phyloP scores from a whole-genome alignment of 2,797 vertebrate species.

The Gobionotothen gibberifrons region DNA sequence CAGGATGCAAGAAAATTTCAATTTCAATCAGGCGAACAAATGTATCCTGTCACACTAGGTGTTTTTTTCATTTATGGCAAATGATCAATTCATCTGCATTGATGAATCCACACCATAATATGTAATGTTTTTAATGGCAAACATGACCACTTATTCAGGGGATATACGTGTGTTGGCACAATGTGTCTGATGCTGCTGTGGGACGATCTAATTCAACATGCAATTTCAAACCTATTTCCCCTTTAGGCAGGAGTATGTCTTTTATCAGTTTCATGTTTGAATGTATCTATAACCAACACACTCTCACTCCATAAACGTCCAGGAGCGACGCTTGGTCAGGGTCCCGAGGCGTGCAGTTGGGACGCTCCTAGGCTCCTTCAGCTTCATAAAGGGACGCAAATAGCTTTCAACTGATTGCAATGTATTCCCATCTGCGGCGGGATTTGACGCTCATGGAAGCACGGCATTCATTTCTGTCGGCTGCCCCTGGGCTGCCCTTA shows the following conservation, averaged over 20 bases:
- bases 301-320: too few species aligned
- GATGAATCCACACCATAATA: conserved; percentile 30
- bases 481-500: too few species aligned
- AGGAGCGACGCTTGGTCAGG: too few species aligned
- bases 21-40: conserved; percentile 51
- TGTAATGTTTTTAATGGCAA: conserved; percentile 29
- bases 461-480: too few species aligned
- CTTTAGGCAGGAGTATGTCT: conserved; percentile 6
- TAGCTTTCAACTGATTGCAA: too few species aligned
- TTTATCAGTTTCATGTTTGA: conserved; percentile 17
- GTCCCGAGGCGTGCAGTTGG: too few species aligned
- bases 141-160: conserved; percentile 1
- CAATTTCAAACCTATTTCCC: conserved; percentile 6
- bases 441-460: too few species aligned
- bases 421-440: too few species aligned
- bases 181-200: not conserved
- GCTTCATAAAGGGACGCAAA: too few species aligned
- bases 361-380: too few species aligned
- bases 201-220: conserved; percentile 20
- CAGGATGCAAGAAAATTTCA: conserved; percentile 33
- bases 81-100: conserved; percentile 51
- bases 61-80: conserved; percentile 53
- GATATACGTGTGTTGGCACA: not conserved
- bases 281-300: conserved; percentile 16
- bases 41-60: conserved; percentile 29